Evolutionary conservation across 2,797 vertebrate genomes (phyloP).

Genomic region (Simalia tracyae): DNA sequence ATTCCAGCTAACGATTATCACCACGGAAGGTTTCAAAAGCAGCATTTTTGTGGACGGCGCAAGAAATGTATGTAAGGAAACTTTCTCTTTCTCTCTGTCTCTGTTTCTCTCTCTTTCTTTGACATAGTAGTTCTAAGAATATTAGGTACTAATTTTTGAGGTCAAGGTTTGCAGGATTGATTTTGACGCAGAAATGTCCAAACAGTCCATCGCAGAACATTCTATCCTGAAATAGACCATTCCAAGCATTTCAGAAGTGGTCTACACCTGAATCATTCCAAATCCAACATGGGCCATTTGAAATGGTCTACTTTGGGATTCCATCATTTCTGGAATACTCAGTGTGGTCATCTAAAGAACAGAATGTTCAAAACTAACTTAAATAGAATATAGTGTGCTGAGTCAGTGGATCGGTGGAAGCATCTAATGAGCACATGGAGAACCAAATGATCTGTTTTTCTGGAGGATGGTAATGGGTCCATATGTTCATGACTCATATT

Average conservation of each 20-base stretch:
- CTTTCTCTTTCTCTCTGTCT: conserved; percentile 71
- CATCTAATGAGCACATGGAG: not conserved
- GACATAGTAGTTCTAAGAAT: conserved; percentile 37
- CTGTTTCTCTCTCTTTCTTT: conserved; percentile 55
- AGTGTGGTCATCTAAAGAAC: not conserved
- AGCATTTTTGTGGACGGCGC: conserved; percentile 97
- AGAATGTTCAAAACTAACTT: not conserved
- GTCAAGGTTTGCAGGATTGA: conserved; percentile 42
- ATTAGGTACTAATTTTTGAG: not conserved
- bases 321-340: not conserved
- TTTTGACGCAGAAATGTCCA: not conserved
- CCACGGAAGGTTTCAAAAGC: conserved; percentile 80
- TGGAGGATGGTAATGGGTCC: not conserved
- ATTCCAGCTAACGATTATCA: conserved; percentile 67
- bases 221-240: not conserved
- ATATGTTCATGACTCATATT: not conserved
- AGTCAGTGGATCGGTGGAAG: not conserved
- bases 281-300: not conserved
- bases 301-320: not conserved
- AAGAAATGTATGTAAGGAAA: conserved; percentile 99
- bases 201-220: not conserved
- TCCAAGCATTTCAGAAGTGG: not conserved
- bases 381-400: not conserved
- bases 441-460: not conserved
- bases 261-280: not conserved